phyloP scores from a whole-genome alignment of 2,113 vertebrate genomes.

The Tenrec ecaudatus region DNA sequence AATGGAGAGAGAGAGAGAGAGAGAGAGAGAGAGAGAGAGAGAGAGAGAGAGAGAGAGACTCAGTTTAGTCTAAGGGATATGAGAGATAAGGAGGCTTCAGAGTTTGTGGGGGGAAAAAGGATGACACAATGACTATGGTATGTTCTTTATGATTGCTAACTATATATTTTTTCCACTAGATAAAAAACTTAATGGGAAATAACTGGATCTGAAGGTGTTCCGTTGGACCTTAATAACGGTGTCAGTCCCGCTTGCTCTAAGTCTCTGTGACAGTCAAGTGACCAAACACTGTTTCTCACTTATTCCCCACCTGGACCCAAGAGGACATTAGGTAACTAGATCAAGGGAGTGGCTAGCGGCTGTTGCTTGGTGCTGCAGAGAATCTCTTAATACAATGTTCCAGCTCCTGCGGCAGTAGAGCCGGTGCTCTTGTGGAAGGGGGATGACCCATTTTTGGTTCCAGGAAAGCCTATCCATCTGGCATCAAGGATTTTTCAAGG shows the following conservation, averaged over 20 bases:
- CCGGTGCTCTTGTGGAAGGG: neutral
- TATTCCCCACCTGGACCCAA: neutral
- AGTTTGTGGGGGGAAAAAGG: too few relatives aligned
- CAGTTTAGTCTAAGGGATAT: too few relatives aligned
- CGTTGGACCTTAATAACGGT: neutral
- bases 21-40: neutral
- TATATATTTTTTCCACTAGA: neutral
- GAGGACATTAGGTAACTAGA: neutral
- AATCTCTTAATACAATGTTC: neutral
- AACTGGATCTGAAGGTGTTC: neutral
- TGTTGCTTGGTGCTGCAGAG: neutral
- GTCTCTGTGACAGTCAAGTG: neutral
- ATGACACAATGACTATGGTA: too few relatives aligned
- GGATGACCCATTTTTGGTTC: slow-evolving; percentile 30
- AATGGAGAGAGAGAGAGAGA: neutral
- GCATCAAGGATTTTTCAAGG: neutral
- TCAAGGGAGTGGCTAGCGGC: neutral
- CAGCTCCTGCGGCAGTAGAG: neutral
- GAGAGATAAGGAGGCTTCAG: too few relatives aligned
- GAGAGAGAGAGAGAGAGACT: neutral
- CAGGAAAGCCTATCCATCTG: neutral
- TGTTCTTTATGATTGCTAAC: neutral
- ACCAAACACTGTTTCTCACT: neutral
- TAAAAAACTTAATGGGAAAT: neutral
- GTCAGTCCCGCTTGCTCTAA: neutral